Conservation (phyloP, 1,140 invertebrate species). For the Drosophila varians region DNA sequence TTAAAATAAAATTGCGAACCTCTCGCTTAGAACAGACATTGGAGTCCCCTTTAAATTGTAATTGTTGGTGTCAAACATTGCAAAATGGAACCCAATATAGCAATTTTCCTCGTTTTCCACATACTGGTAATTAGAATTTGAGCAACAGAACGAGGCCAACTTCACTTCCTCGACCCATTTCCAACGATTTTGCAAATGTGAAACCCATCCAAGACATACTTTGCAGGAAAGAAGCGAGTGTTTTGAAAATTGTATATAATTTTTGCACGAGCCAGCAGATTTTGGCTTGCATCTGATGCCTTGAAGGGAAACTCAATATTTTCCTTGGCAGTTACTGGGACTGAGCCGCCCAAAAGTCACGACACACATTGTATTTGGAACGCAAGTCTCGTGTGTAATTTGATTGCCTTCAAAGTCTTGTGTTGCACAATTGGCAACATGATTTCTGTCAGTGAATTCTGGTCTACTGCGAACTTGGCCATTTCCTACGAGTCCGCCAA, state of each 20-base stretch:
- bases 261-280: constrained; percentile 39
- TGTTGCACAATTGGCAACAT: neutral
- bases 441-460: neutral
- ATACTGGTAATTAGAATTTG: constrained; percentile 1
- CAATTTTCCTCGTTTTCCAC: neutral
- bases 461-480: constrained; percentile 27
- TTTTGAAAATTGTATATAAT: constrained; percentile 13
- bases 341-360: neutral
- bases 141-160: constrained; percentile 4
- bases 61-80: neutral
- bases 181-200: neutral
- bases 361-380: constrained; percentile 2
- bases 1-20: neutral
- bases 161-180: neutral
- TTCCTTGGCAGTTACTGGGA: neutral
- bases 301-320: constrained; percentile 47
- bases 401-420: neutral
- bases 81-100: neutral
- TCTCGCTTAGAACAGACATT: neutral
- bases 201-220: too few relatives aligned
- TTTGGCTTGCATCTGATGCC: constrained; percentile 1
- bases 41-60: too few relatives aligned
- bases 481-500: constrained; percentile 35
- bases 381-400: constrained; percentile 3
- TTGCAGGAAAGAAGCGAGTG: constrained; percentile 5